Base-by-base conservation (phyloP, 2,797 vertebrate species). In the Ptychobarbus kaznakovi region DNA sequence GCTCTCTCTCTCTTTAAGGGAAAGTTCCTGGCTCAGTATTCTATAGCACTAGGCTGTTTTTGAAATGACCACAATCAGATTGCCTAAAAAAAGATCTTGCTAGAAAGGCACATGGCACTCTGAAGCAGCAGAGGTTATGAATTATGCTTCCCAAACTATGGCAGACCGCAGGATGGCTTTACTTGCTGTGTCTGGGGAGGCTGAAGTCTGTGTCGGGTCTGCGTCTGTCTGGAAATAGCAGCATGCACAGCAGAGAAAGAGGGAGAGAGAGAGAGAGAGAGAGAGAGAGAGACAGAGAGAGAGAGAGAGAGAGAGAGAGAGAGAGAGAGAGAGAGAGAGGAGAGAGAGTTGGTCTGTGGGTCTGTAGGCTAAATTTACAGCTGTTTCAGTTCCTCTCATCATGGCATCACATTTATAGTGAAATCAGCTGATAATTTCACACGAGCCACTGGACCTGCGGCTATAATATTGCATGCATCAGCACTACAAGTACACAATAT, bases 91-190 rank as follows among this genome's bases (percentile, higher is more conserved):
- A 22, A 74, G 75, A 85, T 82, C 78, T 86, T 80, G 73, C 85
- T 81, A 81, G 80, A 88, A 87, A 76, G 70, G 72, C 86, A 87
- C 69, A 82, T 86, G 66, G 81, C 53, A 80, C 4, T 32, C 35
- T 58, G n/a, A 65, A 82, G 58, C 61, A 63, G 81, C 78, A 51
- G 87, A 82, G 90, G 85, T 89, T 81, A 91, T 90, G 84, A 92
- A 84, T 90, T 90, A 72, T 78, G 82, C 63, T 86, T 86, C 61
- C 66, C 83, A 87, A 91, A 90, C 88, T 66, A 89, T 91, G 88
- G 79, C 83, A 4, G 73, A 89, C 91, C 86, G 16, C 88, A 91
- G 89, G 84, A 86, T 81, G 84, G 40, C 69, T 88, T 77, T 28
- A 15, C 81, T 83, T 49, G 65, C 56, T 79, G 75, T 53, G 73